Evolutionary conservation across 2,113 vertebrate species (phyloP).

Genomic region (Grallaria varia): DNA sequence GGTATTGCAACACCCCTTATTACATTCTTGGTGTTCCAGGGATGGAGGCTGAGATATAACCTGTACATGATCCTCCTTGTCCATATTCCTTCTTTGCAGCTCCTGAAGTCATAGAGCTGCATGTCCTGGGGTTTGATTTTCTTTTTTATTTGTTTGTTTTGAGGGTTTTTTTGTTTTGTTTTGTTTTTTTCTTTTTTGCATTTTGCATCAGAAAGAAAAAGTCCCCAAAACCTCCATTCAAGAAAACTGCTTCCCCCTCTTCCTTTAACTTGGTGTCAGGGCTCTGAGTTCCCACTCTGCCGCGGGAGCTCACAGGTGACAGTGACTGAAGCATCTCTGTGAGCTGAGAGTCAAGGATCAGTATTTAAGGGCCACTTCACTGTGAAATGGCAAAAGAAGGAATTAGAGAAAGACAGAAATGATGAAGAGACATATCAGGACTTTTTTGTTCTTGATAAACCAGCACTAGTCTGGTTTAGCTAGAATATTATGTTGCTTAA

Average conservation of each 20-base stretch:
- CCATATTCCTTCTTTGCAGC: not conserved
- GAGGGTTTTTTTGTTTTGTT: no score
- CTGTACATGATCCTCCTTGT: not conserved
- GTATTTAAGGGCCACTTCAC: not conserved
- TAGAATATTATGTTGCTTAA: not conserved
- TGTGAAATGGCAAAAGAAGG: not conserved
- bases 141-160: no score
- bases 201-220: not conserved
- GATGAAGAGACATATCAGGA: not conserved
- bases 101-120: not conserved
- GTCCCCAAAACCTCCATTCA: not conserved
- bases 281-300: not conserved
- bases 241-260: not conserved
- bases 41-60: not conserved
- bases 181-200: not conserved
- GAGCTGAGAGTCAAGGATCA: rapidly evolving
- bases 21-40: not conserved
- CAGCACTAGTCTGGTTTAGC: not conserved
- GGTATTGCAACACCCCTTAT: not conserved
- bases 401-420: not conserved
- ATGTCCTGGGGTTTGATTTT: no score
- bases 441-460: not conserved
- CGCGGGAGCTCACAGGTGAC: rapidly evolving
- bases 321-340: not conserved
- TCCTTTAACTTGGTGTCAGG: not conserved